Conservation (phyloP, 2,797 vertebrate species). For the Hippopotamyrus pictus region DNA sequence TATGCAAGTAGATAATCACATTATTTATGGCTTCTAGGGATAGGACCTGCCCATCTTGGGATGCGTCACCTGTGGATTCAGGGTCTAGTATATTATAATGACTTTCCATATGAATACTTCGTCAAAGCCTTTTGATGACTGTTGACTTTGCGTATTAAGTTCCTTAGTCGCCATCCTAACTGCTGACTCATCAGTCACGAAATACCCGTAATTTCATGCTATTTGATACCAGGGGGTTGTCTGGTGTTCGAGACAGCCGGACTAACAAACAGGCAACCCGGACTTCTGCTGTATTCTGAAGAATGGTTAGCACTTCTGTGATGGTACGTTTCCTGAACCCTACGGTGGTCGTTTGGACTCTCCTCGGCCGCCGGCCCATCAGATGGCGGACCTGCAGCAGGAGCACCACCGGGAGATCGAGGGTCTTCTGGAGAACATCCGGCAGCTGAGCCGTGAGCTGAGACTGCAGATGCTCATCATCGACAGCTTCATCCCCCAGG, state of each 20-base stretch:
- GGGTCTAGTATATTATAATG: background rate
- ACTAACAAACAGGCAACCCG: background rate
- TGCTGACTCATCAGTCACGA: background rate
- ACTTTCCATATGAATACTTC: background rate
- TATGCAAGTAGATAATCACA: background rate
- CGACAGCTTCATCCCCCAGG: slow-evolving; percentile 95
- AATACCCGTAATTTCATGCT: background rate
- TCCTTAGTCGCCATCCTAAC: background rate
- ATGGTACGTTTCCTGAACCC: background rate
- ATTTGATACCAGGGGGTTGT: background rate
- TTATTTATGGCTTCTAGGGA: background rate
- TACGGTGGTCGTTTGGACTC: background rate
- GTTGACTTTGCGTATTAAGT: background rate
- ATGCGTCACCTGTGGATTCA: background rate
- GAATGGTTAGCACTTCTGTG: background rate
- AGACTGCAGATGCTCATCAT: slow-evolving; percentile 97
- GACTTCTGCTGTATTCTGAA: background rate
- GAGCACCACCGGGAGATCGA: slow-evolving; percentile 96
- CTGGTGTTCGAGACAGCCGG: background rate
- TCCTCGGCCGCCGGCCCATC: background rate
- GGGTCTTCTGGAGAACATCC: slow-evolving; percentile 90
- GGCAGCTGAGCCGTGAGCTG: slow-evolving; percentile 92
- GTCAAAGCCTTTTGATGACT: background rate
- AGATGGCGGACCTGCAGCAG: slow-evolving; percentile 98
- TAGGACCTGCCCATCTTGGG: background rate